Conservation (phyloP, 2,113 vertebrate genomes). For the Pelmatolapia mariae region DNA sequence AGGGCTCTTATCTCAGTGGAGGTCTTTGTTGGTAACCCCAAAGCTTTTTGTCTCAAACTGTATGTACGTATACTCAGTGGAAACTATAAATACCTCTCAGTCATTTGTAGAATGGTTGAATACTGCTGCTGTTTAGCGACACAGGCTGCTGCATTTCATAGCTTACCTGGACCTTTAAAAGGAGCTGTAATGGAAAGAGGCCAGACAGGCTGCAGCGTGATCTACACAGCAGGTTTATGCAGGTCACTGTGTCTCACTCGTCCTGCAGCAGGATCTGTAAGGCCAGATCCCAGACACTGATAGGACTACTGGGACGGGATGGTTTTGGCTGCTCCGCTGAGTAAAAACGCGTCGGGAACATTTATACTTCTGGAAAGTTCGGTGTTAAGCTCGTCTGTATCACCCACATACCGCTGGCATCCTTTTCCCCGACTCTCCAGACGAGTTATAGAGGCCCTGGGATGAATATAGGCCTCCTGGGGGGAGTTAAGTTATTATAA, state of each 20-base stretch:
- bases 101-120: not conserved
- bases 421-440: not conserved
- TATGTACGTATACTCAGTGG: not conserved
- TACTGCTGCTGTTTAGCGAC: not conserved
- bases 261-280: not conserved
- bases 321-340: slow-evolving; percentile 25
- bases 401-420: slow-evolving; percentile 28
- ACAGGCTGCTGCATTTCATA: not conserved
- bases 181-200: not conserved
- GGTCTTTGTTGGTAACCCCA: not conserved
- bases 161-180: slow-evolving; percentile 4
- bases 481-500: slow-evolving; percentile 11
- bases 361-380: slow-evolving; percentile 49
- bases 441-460: slow-evolving; percentile 13
- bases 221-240: not conserved
- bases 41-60: not conserved
- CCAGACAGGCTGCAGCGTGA: not conserved
- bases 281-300: slow-evolving; percentile 49
- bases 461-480: slow-evolving; percentile 16
- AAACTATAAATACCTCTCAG: not conserved
- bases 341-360: slow-evolving; percentile 34
- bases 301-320: slow-evolving; percentile 39
- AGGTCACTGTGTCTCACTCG: not conserved
- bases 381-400: slow-evolving; percentile 34
- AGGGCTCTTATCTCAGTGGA: slow-evolving; percentile 22